Conservation (phyloP, 2,888 invertebrate genomes). For the Seladonia tumulorum region DNA sequence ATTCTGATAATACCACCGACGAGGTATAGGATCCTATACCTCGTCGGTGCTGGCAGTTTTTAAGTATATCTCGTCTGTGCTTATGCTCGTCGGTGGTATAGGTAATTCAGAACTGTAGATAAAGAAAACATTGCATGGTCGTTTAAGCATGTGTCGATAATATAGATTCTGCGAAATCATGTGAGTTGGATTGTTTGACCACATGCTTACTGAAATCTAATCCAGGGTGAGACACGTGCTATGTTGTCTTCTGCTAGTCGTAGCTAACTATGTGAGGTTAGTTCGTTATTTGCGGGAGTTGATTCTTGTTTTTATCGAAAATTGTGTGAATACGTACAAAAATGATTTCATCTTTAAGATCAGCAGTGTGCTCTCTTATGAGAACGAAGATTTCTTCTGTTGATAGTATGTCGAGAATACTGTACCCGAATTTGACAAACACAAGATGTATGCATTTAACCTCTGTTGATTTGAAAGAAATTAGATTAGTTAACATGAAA, state of each 20-base stretch:
- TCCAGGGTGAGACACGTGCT: background rate
- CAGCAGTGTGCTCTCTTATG: background rate
- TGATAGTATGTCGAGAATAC: background rate
- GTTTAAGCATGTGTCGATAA: background rate
- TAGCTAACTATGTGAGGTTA: background rate
- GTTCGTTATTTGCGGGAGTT: background rate
- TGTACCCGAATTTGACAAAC: background rate
- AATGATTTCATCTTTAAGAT: slow-evolving; percentile 47
- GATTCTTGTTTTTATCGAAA: background rate
- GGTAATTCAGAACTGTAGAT: too few relatives aligned
- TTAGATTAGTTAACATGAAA: background rate
- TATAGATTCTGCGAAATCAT: background rate
- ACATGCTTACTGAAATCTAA: background rate
- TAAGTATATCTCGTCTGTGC: too few relatives aligned
- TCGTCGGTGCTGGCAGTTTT: too few relatives aligned
- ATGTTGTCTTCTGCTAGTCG: background rate
- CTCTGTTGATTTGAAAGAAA: slow-evolving; percentile 35
- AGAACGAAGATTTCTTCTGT: background rate
- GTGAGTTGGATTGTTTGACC: background rate
- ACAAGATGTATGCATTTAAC: slow-evolving; percentile 54
- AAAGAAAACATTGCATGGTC: too few relatives aligned
- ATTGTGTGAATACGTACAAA: background rate
- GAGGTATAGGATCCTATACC: too few relatives aligned
- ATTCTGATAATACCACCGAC: background rate
- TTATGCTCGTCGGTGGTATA: too few relatives aligned